Evolutionary conservation across 1,140 invertebrate species (phyloP).

Genomic region (Thaumetopoea pityocampa): DNA sequence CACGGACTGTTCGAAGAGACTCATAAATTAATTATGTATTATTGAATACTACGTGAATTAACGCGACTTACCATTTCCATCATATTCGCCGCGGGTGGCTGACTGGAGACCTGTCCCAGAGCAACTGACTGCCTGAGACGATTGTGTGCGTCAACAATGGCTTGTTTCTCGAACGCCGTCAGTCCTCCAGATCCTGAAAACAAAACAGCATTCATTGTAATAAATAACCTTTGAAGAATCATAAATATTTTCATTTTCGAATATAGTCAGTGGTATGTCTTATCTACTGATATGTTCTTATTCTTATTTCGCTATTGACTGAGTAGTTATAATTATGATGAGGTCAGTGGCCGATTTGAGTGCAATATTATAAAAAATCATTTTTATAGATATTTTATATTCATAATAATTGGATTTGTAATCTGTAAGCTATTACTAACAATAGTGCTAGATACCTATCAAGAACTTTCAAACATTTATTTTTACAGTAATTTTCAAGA

Average conservation of each 20-base stretch:
- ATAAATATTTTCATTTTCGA: background rate
- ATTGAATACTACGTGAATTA: too few relatives aligned
- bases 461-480: too few relatives aligned
- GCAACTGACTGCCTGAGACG: slow-evolving; percentile 86
- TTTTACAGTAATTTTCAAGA: too few relatives aligned
- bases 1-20: slow-evolving; percentile 8
- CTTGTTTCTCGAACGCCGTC: slow-evolving; percentile 82
- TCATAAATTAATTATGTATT: slow-evolving; percentile 2
- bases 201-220: slow-evolving; percentile 11
- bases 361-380: too few relatives aligned
- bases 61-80: slow-evolving; percentile 85
- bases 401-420: too few relatives aligned
- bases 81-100: slow-evolving; percentile 87
- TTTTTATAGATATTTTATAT: too few relatives aligned
- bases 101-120: slow-evolving; percentile 84
- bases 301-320: background rate
- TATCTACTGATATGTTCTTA: too few relatives aligned
- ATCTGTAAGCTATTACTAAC: too few relatives aligned
- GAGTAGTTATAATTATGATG: slow-evolving; percentile 13
- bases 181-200: slow-evolving; percentile 80
- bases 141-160: slow-evolving; percentile 88
- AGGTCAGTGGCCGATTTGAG: slow-evolving; percentile 12
- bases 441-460: too few relatives aligned
- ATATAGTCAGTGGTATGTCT: background rate
- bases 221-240: background rate